These are phyloP conservation scores for Tribolium castaneum DNA, from an alignment of 1,140 invertebrate species.

Conservation along the genomic window DNA sequence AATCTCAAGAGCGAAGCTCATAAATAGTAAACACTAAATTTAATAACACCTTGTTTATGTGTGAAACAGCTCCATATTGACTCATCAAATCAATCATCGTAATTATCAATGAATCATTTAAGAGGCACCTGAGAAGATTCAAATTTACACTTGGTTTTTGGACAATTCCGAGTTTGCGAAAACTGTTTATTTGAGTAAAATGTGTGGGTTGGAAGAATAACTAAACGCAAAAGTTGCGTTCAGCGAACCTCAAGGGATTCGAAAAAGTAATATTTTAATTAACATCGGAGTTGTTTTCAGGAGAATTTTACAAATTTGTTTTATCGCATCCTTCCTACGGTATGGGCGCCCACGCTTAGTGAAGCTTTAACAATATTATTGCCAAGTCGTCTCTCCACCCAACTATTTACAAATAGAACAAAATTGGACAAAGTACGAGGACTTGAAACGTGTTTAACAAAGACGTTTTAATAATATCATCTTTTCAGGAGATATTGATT, in stretches of 20 bases:
- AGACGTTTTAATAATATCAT: no score
- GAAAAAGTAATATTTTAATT: not conserved
- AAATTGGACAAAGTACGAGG: no score
- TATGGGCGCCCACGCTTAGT: not conserved
- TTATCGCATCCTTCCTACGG: not conserved
- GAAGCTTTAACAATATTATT: not conserved
- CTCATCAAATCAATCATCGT: constrained; percentile 1
- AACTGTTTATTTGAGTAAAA: not conserved
- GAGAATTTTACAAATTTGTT: not conserved
- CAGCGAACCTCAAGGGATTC: not conserved
- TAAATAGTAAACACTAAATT: not conserved
- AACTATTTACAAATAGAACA: no score
- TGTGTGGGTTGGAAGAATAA: not conserved
- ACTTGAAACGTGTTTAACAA: no score
- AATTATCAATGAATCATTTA: constrained; percentile 2
- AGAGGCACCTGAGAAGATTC: not conserved
- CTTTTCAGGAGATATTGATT: no score
- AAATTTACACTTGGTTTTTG: not conserved
- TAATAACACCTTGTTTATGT: not conserved
- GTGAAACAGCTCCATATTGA: not conserved
- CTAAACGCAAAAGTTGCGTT: not conserved
- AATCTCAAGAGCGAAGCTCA: not conserved
- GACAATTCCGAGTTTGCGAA: not conserved
- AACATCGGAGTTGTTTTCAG: not conserved
- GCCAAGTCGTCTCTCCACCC: not conserved